phyloP scores from a whole-genome alignment of 2,797 vertebrate genomes.

The Lindbergichthys nudifrons region DNA sequence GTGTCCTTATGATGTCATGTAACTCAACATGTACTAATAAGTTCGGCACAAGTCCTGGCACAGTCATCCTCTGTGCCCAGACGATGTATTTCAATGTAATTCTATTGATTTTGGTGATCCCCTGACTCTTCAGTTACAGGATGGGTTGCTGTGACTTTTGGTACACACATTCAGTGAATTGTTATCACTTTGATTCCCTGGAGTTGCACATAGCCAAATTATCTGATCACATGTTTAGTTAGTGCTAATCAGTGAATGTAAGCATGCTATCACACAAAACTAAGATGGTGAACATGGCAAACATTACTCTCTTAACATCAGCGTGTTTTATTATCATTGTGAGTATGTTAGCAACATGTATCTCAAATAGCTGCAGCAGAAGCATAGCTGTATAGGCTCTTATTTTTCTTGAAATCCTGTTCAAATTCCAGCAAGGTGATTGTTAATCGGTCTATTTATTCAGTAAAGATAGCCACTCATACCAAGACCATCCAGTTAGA shows the following conservation, averaged over 20 bases:
- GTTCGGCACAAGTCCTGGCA: background rate
- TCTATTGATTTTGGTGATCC: background rate
- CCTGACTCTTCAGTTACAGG: too few species aligned
- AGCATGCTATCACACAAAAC: background rate
- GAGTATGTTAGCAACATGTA: background rate
- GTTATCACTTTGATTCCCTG: background rate
- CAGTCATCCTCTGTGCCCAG: background rate
- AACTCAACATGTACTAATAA: too few species aligned
- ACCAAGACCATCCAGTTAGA: background rate
- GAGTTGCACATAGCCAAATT: background rate
- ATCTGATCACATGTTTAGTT: background rate
- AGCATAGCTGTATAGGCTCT: background rate
- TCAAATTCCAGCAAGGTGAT: background rate
- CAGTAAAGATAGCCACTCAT: background rate
- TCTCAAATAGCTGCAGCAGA: background rate
- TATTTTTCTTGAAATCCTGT: background rate
- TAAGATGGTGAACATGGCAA: conserved; percentile 1
- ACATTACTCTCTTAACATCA: background rate
- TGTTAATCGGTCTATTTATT: background rate
- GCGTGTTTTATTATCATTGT: background rate
- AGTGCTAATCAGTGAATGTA: background rate
- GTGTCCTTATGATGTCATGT: background rate
- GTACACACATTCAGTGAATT: background rate
- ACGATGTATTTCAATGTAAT: background rate
- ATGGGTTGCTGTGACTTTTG: background rate